Conservation (phyloP, 2,113 vertebrate species). For the Hucho hucho region DNA sequence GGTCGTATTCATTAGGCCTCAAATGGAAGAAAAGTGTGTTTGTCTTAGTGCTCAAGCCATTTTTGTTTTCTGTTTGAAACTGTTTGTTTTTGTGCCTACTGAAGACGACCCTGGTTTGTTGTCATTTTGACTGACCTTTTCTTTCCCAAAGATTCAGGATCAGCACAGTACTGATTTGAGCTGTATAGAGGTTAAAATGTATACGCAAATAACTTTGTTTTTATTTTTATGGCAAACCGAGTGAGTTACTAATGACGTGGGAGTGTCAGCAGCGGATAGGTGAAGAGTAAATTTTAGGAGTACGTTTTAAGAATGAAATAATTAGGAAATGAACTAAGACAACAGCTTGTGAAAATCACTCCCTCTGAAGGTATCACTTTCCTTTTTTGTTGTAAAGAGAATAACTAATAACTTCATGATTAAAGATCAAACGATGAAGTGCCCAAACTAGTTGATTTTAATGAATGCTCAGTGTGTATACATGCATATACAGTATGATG, state of each 20-base stretch:
- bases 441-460: too few relatives aligned
- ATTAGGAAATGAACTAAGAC: too few relatives aligned
- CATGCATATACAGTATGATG: too few relatives aligned
- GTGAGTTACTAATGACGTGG: slow-evolving; percentile 58
- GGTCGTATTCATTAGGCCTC: too few relatives aligned
- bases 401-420: slow-evolving; percentile 22
- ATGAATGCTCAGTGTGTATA: too few relatives aligned
- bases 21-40: too few relatives aligned
- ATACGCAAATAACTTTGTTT: too few relatives aligned
- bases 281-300: too few relatives aligned
- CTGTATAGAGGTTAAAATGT: too few relatives aligned
- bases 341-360: neutral
- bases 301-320: too few relatives aligned
- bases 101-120: slow-evolving; percentile 6
- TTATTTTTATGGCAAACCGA: slow-evolving; percentile 2
- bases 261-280: neutral
- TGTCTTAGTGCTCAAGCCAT: too few relatives aligned
- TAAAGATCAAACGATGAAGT: neutral
- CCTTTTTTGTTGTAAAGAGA: slow-evolving; percentile 16
- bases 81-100: slow-evolving; percentile 1
- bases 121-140: slow-evolving; percentile 15
- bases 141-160: neutral
- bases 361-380: slow-evolving; percentile 46
- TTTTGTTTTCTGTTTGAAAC: neutral
- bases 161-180: too few relatives aligned